Percentiles rank a stretch among this genome's conserved stretches.
phyloP scores from a whole-genome alignment of 2,113 vertebrate species.

The Cryptomyrus ogoouensis region DNA sequence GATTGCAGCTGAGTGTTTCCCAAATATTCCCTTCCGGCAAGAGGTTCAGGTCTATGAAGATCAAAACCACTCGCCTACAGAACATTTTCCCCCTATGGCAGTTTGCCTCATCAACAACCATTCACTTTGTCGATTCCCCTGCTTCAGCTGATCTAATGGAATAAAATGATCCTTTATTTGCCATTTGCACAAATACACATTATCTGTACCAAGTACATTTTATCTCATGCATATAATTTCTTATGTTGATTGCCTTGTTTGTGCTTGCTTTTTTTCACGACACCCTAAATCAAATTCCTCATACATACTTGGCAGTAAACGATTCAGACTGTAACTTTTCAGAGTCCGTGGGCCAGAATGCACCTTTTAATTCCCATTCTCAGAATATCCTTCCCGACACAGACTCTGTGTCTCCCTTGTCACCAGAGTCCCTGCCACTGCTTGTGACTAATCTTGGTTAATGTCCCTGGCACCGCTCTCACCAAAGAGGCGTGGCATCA shows the following conservation, averaged over 20 bases:
- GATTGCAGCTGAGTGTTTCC: not conserved
- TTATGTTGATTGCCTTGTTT: not conserved
- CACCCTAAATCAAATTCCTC: not conserved
- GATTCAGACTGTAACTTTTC: not conserved
- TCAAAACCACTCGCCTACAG: not conserved
- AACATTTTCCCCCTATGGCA: not conserved
- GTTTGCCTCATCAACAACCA: not conserved
- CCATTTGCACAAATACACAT: not conserved
- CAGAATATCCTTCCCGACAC: not conserved
- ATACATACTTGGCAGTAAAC: not conserved
- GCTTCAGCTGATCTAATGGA: not conserved
- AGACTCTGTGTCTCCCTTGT: not conserved
- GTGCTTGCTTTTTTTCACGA: not conserved
- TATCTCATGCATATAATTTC: not conserved
- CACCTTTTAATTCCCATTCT: not conserved
- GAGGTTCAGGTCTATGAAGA: not conserved
- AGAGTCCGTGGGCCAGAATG: not conserved
- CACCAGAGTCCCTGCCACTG: not conserved
- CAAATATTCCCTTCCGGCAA: not conserved
- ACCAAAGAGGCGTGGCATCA: not conserved
- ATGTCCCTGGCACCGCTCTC: not conserved
- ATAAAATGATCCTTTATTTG: not conserved
- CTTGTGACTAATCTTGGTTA: not conserved
- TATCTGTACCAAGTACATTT: not conserved
- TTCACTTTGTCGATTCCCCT: not conserved